These are phyloP conservation scores for Quadroppia sp. DNA, from an alignment of 2,888 invertebrate species.

Conservation along the genomic window DNA sequence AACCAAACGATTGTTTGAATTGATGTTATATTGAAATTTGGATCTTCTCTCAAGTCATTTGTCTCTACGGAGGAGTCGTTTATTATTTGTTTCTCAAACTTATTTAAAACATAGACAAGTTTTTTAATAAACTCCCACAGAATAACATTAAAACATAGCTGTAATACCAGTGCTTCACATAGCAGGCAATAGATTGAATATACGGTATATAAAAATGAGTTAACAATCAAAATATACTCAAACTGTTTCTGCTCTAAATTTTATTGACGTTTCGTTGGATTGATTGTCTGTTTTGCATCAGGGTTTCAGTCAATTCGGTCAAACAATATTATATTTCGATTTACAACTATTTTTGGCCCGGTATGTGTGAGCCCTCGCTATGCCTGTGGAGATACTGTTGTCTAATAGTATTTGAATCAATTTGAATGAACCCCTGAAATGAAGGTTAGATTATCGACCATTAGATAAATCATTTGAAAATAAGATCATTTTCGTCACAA, in stretches of 20 bases:
- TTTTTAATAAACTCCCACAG: neutral
- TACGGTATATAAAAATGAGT: too few species aligned
- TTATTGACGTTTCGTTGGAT: too few species aligned
- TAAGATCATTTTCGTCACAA: conserved; percentile 9
- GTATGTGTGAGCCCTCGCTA: neutral
- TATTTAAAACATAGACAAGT: neutral
- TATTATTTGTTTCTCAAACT: neutral
- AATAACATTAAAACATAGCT: neutral
- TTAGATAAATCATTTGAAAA: neutral
- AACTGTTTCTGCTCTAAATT: neutral
- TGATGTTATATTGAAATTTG: neutral
- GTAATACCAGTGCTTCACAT: neutral
- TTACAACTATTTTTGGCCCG: too few species aligned
- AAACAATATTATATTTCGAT: too few species aligned
- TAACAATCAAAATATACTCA: neutral
- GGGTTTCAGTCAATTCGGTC: too few species aligned
- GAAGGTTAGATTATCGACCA: neutral
- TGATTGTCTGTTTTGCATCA: too few species aligned
- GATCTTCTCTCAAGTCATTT: neutral
- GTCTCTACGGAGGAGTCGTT: neutral
- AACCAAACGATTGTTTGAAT: neutral
- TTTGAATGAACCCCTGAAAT: too few species aligned
- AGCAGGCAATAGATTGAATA: too few species aligned
- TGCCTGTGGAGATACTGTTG: too few species aligned
- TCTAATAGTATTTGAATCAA: neutral